Conservation (phyloP, 2,888 invertebrate species). For the Trypoxylon attenuatum region DNA sequence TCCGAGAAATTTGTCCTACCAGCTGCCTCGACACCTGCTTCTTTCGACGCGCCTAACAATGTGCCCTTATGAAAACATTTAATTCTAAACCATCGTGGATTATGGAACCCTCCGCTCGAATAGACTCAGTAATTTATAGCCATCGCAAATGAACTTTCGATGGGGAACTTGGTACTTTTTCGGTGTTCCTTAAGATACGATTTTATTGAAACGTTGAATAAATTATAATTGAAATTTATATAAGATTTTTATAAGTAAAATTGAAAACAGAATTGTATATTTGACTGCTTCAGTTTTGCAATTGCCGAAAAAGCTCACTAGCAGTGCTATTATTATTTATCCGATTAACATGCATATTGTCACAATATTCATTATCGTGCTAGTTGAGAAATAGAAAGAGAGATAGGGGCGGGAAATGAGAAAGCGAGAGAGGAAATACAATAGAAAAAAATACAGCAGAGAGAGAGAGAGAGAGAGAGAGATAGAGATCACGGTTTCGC, state of each 20-base stretch:
- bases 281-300: no score
- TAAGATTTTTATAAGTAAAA: neutral
- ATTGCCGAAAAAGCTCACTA: no score
- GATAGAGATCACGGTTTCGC: neutral
- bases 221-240: neutral
- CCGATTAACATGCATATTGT: neutral
- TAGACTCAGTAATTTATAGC: no score
- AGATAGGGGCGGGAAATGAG: neutral
- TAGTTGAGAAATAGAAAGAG: neutral
- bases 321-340: neutral
- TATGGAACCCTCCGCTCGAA: no score
- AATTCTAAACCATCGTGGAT: no score
- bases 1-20: constrained; percentile 45
- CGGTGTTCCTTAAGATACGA: no score
- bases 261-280: no score
- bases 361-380: neutral
- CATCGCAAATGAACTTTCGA: no score
- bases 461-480: neutral
- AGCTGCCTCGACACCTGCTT: constrained; percentile 15
- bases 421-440: neutral
- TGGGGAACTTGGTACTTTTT: no score
- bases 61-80: no score
- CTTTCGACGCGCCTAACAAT: constrained; percentile 1
- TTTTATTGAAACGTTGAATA: neutral
- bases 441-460: neutral